phyloP scores from a whole-genome alignment of 2,797 vertebrate species.

The Fundulus diaphanus region DNA sequence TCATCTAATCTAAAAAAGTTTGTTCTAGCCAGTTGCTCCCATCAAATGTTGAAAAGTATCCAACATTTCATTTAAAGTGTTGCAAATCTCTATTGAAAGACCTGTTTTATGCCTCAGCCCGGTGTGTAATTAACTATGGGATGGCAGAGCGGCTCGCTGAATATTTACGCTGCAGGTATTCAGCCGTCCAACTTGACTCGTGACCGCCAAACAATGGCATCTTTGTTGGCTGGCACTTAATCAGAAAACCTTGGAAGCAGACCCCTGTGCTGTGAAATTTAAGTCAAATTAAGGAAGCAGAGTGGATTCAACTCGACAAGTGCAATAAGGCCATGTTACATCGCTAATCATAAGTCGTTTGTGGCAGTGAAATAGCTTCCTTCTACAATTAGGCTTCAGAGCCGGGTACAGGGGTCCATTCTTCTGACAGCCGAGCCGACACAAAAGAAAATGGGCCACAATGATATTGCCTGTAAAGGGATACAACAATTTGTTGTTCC shows the following conservation, averaged over 20 bases:
- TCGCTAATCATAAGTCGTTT: constrained; percentile 46
- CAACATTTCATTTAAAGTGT: constrained; percentile 8
- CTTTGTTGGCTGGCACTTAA: constrained; percentile 63
- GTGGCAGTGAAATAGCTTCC: constrained; percentile 56
- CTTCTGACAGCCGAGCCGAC: constrained; percentile 31
- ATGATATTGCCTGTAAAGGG: constrained; percentile 29
- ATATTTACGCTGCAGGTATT: constrained; percentile 59
- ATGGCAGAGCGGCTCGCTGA: constrained; percentile 29
- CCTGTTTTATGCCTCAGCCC: constrained; percentile 23
- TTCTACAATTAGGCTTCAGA: constrained; percentile 54
- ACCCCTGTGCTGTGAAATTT: constrained; percentile 36
- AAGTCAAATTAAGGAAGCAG: constrained; percentile 56
- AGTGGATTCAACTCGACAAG: constrained; percentile 57
- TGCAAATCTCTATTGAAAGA: constrained; percentile 20
- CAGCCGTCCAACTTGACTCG: constrained; percentile 43
- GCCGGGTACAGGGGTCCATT: constrained; percentile 21
- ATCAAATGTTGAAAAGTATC: neutral
- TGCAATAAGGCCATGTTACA: constrained; percentile 54
- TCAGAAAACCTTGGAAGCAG: constrained; percentile 27
- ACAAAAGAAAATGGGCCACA: constrained; percentile 33
- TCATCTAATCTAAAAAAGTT: neutral
- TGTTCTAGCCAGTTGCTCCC: neutral
- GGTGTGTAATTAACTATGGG: constrained; percentile 18
- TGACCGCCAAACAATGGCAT: constrained; percentile 60
- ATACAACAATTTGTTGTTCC: constrained; percentile 42